phyloP scores from a whole-genome alignment of 37 sponge, comb jelly and placozoan species.

The Aphrocallistes beatrix region DNA sequence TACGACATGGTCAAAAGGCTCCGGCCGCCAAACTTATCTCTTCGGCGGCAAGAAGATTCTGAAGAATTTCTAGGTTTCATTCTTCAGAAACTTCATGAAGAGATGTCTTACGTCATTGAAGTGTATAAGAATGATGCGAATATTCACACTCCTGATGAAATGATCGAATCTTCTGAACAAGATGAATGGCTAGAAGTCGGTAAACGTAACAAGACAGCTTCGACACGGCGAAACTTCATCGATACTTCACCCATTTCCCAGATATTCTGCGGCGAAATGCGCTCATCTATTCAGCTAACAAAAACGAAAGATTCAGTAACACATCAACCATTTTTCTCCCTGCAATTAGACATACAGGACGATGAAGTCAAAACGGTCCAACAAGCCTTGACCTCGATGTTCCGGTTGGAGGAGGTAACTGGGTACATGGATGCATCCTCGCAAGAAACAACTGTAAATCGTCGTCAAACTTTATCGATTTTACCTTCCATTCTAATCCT shows the following conservation, averaged over 20 bases:
- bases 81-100: conserved; percentile 79
- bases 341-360: conserved; percentile 86
- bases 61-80: conserved; percentile 90
- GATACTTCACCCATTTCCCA: conserved; percentile 65
- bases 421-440: neutral
- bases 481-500: conserved; percentile 77
- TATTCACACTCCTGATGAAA: neutral
- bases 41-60: conserved; percentile 88
- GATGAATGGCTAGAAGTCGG: conserved; percentile 89
- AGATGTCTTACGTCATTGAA: conserved; percentile 43
- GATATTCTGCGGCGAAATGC: conserved; percentile 78
- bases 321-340: conserved; percentile 86
- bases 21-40: conserved; percentile 1
- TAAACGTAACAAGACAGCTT: conserved; percentile 75
- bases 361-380: neutral
- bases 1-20: conserved; percentile 54
- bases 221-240: conserved; percentile 40
- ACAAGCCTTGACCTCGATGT: neutral
- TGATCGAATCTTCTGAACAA: neutral
- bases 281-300: conserved; percentile 57
- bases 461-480: conserved; percentile 36
- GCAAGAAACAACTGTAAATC: neutral
- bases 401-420: neutral
- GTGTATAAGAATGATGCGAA: neutral
- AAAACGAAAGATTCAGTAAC: conserved; percentile 87